These are phyloP conservation scores for Mimachlamys varia DNA, from an alignment of 2,888 invertebrate genomes.

Conservation along the genomic window DNA sequence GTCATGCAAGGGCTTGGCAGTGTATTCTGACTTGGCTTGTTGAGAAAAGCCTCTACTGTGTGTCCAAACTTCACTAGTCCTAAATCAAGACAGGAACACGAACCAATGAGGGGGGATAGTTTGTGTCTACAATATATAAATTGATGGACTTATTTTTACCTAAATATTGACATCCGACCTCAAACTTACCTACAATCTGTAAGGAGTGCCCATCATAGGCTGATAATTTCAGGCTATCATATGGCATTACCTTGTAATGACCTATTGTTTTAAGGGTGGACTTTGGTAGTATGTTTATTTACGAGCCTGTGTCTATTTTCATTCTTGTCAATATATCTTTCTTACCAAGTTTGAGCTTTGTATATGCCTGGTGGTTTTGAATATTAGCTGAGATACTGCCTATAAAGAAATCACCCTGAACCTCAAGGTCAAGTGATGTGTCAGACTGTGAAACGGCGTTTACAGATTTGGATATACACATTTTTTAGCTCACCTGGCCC, in stretches of 20 bases:
- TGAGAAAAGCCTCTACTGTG: neutral
- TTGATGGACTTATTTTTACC: neutral
- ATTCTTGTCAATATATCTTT: neutral
- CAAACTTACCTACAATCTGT: neutral
- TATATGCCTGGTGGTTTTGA: conserved; percentile 43
- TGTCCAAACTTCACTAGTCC: neutral
- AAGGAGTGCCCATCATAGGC: conserved; percentile 23
- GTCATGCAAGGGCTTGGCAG: too few species aligned
- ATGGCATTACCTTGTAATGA: neutral
- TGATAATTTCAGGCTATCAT: neutral
- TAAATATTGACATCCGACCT: conserved; percentile 18
- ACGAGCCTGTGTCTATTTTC: conserved; percentile 41
- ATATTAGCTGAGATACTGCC: conserved; percentile 32
- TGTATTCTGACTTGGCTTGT: neutral
- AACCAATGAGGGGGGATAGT: neutral
- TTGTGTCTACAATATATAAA: conserved; percentile 34
- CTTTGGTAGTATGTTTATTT: conserved; percentile 30
- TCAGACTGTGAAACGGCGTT: neutral
- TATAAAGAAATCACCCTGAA: conserved; percentile 40
- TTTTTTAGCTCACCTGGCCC: too few species aligned
- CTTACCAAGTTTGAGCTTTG: conserved; percentile 37
- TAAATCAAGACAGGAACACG: neutral
- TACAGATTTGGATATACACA: conserved; percentile 40
- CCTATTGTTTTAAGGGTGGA: neutral
- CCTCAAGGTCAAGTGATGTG: neutral